Percentiles rank a stretch among this genome's conserved stretches.
Evolutionary conservation across 2,113 vertebrate genomes (phyloP).

Genomic region (Ailuropoda melanoleuca): DNA sequence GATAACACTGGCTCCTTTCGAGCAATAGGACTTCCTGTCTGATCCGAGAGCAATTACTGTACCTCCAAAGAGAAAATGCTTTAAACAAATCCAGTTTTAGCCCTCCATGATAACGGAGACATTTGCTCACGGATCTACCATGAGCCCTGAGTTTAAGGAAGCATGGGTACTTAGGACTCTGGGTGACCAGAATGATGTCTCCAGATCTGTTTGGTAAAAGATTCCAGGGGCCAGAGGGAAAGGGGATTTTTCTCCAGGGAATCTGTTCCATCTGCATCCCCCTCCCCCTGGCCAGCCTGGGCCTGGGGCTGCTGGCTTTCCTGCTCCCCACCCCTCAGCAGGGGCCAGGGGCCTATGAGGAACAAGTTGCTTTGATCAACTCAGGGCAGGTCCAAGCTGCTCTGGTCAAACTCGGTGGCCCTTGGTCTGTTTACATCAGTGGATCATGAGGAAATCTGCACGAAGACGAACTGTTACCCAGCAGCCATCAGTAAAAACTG

Average conservation of each 20-base stretch:
- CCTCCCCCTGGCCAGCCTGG: neutral
- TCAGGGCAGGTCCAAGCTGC: neutral
- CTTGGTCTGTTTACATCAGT: neutral
- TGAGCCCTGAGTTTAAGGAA: neutral
- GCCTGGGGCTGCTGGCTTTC: neutral
- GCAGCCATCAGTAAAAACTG: neutral
- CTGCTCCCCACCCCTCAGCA: neutral
- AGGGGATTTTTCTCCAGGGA: neutral
- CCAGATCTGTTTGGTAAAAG: neutral
- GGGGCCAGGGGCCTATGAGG: neutral
- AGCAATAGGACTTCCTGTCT: constrained; percentile 91
- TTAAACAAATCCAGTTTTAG: constrained; percentile 75
- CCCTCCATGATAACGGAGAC: constrained; percentile 63
- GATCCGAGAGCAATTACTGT: constrained; percentile 85
- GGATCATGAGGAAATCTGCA: neutral
- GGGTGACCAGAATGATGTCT: neutral
- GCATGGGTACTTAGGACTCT: neutral
- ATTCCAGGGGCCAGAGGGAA: neutral
- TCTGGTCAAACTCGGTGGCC: neutral
- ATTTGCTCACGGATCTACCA: constrained; percentile 53
- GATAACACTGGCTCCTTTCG: constrained; percentile 88
- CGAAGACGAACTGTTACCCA: neutral
- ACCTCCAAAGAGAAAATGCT: constrained; percentile 81
- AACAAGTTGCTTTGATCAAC: neutral
- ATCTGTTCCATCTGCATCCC: neutral